Evolutionary conservation across 2,113 vertebrate species (phyloP).

Genomic region (Phycodurus eques): DNA sequence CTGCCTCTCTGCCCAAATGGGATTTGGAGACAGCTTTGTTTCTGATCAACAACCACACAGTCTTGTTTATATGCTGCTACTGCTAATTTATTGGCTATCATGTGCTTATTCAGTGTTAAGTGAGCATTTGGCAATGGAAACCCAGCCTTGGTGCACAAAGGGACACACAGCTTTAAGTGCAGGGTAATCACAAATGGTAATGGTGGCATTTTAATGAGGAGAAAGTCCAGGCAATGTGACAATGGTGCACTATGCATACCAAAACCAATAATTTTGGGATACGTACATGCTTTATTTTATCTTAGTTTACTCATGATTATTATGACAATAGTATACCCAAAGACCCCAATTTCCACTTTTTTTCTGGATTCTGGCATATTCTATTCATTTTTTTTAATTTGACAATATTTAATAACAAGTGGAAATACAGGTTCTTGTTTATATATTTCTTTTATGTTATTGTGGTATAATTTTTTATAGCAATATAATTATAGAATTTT

Average conservation of each 20-base stretch:
- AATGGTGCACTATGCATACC: not conserved
- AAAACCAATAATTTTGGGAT: not conserved
- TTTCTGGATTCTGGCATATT: too few species aligned
- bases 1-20: constrained; percentile 77
- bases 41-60: constrained; percentile 68
- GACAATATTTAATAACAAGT: too few species aligned
- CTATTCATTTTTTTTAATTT: too few species aligned
- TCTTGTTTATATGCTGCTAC: constrained; percentile 57
- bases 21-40: constrained; percentile 83
- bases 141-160: not conserved
- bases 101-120: constrained; percentile 26
- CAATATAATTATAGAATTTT: too few species aligned
- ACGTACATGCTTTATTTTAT: too few species aligned
- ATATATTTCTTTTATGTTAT: too few species aligned
- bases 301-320: too few species aligned
- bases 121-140: not conserved
- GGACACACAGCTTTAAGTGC: not conserved
- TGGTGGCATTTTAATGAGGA: not conserved
- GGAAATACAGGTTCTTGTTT: too few species aligned
- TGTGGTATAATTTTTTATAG: too few species aligned
- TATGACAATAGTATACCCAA: too few species aligned
- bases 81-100: constrained; percentile 51
- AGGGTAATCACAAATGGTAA: not conserved
- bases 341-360: too few species aligned
- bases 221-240: not conserved